Evolutionary conservation across 2,113 vertebrate genomes (phyloP).

Genomic region (Callipepla californica): DNA sequence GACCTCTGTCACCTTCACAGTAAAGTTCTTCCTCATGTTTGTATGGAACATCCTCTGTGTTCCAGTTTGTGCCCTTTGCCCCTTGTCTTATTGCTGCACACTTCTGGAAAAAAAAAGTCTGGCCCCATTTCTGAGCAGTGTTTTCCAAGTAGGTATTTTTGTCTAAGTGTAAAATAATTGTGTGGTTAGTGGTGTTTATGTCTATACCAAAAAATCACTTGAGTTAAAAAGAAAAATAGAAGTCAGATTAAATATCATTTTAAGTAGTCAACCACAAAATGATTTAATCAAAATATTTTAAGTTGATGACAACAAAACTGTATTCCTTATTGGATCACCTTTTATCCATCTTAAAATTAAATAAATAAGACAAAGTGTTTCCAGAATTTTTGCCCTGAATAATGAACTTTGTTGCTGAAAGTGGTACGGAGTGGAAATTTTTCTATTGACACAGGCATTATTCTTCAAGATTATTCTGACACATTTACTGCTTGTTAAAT

Average conservation of each 20-base stretch:
- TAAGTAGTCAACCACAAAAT: slow-evolving; percentile 16
- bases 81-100: too few species aligned
- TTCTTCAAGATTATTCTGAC: slow-evolving; percentile 9
- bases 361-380: neutral
- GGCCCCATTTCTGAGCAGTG: neutral
- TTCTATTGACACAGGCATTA: slow-evolving; percentile 2
- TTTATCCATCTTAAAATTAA: neutral
- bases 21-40: too few species aligned
- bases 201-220: neutral
- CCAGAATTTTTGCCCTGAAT: neutral
- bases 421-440: neutral
- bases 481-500: slow-evolving; percentile 13
- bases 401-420: neutral
- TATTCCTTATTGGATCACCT: neutral
- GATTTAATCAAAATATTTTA: neutral
- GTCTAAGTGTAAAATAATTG: neutral
- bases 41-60: too few species aligned
- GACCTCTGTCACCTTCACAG: too few species aligned
- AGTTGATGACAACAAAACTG: neutral
- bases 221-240: neutral
- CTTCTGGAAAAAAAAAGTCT: too few species aligned
- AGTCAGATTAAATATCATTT: neutral
- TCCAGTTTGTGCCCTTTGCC: too few species aligned
- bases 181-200: neutral
- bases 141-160: neutral